phyloP scores from a whole-genome alignment of 2,113 vertebrate species.

The Cyanistes caeruleus region DNA sequence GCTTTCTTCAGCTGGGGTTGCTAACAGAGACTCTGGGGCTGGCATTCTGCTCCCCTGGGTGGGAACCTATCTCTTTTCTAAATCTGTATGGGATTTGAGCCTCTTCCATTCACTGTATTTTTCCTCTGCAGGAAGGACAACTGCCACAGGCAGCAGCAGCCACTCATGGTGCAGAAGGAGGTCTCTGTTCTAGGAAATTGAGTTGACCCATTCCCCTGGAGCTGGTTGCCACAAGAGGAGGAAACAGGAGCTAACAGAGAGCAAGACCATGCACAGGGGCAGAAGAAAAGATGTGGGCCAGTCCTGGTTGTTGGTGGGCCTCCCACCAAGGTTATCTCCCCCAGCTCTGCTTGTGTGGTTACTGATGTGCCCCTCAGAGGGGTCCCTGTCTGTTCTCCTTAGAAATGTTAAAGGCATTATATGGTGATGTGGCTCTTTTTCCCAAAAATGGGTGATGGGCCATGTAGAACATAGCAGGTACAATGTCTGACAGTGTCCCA shows the following conservation, averaged over 20 bases:
- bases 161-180: background rate
- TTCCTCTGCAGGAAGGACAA: background rate
- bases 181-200: background rate
- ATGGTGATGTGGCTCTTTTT: background rate
- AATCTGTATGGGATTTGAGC: background rate
- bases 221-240: background rate
- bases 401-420: background rate
- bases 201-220: conserved; percentile 22
- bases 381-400: background rate
- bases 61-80: background rate
- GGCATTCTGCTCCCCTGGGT: background rate
- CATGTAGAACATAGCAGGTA: background rate
- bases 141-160: background rate
- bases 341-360: background rate
- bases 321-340: background rate
- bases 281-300: background rate
- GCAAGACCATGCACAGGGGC: background rate
- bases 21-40: background rate
- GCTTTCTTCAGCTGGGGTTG: background rate
- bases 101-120: background rate
- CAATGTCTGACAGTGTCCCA: background rate
- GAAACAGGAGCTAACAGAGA: background rate
- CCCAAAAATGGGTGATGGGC: background rate
- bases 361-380: background rate
- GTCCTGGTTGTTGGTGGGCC: background rate